These are phyloP conservation scores for Aleiodes leptofemur DNA, from an alignment of 2,888 invertebrate genomes.

Conservation along the genomic window DNA sequence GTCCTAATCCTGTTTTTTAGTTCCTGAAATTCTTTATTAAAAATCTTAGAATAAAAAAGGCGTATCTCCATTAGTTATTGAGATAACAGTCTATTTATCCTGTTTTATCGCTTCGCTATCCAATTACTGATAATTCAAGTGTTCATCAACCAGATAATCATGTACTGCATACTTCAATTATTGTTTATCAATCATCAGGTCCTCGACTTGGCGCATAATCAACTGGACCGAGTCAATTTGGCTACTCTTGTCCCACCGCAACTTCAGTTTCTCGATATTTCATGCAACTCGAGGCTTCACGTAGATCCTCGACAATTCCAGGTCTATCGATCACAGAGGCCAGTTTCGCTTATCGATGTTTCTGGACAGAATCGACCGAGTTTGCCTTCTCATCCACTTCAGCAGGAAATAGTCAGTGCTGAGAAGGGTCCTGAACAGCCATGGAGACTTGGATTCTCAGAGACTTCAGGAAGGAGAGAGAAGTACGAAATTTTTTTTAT, in stretches of 20 bases:
- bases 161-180: slow-evolving; percentile 16
- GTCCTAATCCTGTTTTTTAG: too few species aligned
- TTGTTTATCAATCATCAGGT: slow-evolving; percentile 72
- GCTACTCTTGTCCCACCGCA: slow-evolving; percentile 87
- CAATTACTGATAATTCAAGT: neutral
- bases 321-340: slow-evolving; percentile 86
- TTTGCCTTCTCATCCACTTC: slow-evolving; percentile 78
- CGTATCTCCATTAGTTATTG: neutral
- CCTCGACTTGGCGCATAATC: slow-evolving; percentile 90
- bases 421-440: slow-evolving; percentile 81
- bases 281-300: slow-evolving; percentile 88
- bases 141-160: neutral
- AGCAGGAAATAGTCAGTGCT: slow-evolving; percentile 70
- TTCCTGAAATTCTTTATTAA: too few species aligned
- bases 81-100: too few species aligned
- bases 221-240: slow-evolving; percentile 87
- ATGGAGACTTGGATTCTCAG: slow-evolving; percentile 91
- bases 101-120: too few species aligned
- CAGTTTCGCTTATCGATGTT: slow-evolving; percentile 89
- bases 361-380: slow-evolving; percentile 86
- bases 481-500: slow-evolving; percentile 68
- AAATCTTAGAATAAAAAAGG: too few species aligned
- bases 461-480: slow-evolving; percentile 85
- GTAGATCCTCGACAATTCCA: slow-evolving; percentile 90
- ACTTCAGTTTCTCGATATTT: slow-evolving; percentile 89